phyloP scores from a whole-genome alignment of 2,888 invertebrate genomes.

The Apoderus coryli region DNA sequence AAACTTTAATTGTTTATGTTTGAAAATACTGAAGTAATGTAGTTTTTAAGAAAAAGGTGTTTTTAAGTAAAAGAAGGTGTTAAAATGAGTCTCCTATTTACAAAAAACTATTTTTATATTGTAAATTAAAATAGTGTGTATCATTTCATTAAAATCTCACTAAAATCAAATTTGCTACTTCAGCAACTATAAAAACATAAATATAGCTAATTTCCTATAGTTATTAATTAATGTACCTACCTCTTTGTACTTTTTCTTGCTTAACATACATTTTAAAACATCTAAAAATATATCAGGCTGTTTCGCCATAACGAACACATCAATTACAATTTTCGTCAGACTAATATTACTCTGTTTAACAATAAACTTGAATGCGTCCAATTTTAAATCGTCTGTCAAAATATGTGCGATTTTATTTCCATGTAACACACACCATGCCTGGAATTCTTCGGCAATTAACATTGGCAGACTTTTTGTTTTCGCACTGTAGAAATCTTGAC shows the following conservation, averaged over 20 bases:
- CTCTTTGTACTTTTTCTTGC: slow-evolving; percentile 50
- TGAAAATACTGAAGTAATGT: too few relatives aligned
- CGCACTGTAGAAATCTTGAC: slow-evolving; percentile 45
- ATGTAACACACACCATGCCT: slow-evolving; percentile 34
- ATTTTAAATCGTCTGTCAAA: slow-evolving; percentile 42
- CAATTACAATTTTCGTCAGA: slow-evolving; percentile 47
- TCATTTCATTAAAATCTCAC: too few relatives aligned
- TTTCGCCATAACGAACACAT: slow-evolving; percentile 45
- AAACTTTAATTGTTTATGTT: too few relatives aligned
- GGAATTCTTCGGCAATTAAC: slow-evolving; percentile 46
- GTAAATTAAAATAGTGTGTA: too few relatives aligned
- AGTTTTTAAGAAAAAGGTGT: too few relatives aligned
- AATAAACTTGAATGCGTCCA: slow-evolving; percentile 58
- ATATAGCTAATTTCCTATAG: neutral
- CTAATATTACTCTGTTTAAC: slow-evolving; percentile 49
- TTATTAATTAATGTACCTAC: slow-evolving; percentile 23
- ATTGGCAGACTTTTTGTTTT: slow-evolving; percentile 47
- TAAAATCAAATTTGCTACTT: too few relatives aligned
- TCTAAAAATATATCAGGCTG: slow-evolving; percentile 48
- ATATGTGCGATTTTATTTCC: slow-evolving; percentile 33
- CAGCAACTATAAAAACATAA: slow-evolving; percentile 1
- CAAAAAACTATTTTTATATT: slow-evolving; percentile 7
- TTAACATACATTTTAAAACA: slow-evolving; percentile 42
- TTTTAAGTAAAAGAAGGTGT: too few relatives aligned
- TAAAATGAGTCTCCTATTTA: too few relatives aligned